Evolutionary conservation across 1,140 invertebrate species (phyloP), one percentile per base, ranked within the genome.

Genomic region (Harpegnathos saltator): DNA sequence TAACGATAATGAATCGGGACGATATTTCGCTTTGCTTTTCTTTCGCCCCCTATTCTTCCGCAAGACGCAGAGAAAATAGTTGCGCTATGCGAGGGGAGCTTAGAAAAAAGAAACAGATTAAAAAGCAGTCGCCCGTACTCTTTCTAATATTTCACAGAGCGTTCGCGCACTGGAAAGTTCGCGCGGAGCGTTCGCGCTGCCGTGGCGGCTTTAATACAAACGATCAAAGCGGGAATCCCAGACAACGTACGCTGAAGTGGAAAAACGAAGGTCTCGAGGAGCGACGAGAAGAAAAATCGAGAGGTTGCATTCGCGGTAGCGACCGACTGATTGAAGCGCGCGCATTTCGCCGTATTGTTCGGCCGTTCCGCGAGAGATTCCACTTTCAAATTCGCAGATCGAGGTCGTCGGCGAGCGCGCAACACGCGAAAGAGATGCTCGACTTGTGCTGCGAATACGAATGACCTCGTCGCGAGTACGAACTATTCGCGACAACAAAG

Each of bases 241-340:
- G 17, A 4, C 26, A 58, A 15, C 15, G 7, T 7, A 14, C 9
- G 22, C 44, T 33, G 1, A n/a, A 75, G 7, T 1, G n/a, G 38
- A 50, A 65, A 75, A 61, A 75, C 19, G 9, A 48, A 52, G 26
- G 33, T 48, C 9, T 24, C 1, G 33, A 24, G 50, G 17, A 56
- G 14, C 33, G 11, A 54, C 29, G 24, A 33, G 38, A 22, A 38
- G 61, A 22, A 52, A 77, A 54, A 38, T 4, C n/a, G 61, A 50
- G 19, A 33, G 24, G 26, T 1, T 26, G 71, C 15, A 52, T 17
- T 62, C 22, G 44, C 52, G 59, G n/a, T 33, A 33, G 59, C 63
- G 14, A 0, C 24, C 33, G 17, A 63, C 26, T 58, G 19, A 80
- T 78, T 48, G 24, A 71, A 80, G 22, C 50, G 52, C 44, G 61